A percentile compares a stretch with the other conserved stretches of the same genome.
Conservation (phyloP, 2,797 vertebrate genomes). For the Otolemur crassicaudatus region DNA sequence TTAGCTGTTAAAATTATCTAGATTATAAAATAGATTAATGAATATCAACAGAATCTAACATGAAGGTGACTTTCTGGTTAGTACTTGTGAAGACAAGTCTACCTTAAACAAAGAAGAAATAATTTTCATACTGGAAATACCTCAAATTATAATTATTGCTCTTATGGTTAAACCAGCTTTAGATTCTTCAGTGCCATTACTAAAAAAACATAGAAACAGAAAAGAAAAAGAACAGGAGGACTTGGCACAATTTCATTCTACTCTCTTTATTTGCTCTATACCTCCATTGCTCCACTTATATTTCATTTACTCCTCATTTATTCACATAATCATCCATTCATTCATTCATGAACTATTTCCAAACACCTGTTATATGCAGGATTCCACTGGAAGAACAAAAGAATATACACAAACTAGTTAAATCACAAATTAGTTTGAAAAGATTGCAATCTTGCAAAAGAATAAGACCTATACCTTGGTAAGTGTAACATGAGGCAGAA, state of each 20-base stretch:
- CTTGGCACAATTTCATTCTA: background rate
- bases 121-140: background rate
- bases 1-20: constrained; percentile 3
- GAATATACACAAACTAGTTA: background rate
- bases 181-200: background rate
- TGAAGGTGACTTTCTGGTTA: background rate
- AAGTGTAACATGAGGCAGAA: background rate
- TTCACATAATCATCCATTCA: background rate
- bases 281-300: background rate
- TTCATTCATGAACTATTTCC: background rate
- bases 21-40: background rate
- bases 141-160: background rate
- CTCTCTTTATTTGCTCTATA: background rate
- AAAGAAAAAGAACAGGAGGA: background rate
- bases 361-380: background rate
- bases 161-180: background rate
- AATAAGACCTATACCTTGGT: background rate
- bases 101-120: constrained; percentile 29
- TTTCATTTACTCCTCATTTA: background rate
- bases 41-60: background rate
- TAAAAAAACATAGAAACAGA: background rate
- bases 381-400: background rate
- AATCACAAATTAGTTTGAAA: background rate
- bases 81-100: background rate
- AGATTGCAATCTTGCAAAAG: background rate